Conservation (phyloP, 2,888 invertebrate genomes). For the Therioaphis trifolii region DNA sequence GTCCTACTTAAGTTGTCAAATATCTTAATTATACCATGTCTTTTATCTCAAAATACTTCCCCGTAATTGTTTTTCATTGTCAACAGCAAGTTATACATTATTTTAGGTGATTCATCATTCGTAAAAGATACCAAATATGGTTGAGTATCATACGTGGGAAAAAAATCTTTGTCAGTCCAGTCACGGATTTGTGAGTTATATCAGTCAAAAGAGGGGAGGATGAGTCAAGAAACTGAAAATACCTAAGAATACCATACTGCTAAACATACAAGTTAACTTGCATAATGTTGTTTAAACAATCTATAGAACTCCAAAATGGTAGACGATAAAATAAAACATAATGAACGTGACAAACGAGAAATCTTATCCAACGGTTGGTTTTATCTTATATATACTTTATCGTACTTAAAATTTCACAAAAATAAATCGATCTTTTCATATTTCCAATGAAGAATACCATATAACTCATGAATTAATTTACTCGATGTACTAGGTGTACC, state of each 20-base stretch:
- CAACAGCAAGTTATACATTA: conserved; percentile 18
- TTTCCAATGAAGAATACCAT: no score
- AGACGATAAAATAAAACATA: conserved; percentile 26
- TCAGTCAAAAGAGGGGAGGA: not conserved
- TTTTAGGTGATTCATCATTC: conserved; percentile 51
- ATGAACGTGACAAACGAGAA: conserved; percentile 21
- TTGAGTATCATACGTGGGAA: conserved; percentile 17
- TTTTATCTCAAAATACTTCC: conserved; percentile 14
- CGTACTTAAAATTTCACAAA: not conserved
- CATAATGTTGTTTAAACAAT: conserved; percentile 46
- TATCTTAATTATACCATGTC: conserved; percentile 50
- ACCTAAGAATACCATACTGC: conserved; percentile 29
- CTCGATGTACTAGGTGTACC: no score
- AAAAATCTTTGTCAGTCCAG: conserved; percentile 49
- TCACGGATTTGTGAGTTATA: conserved; percentile 44
- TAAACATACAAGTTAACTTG: conserved; percentile 24
- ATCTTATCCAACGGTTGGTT: conserved; percentile 18
- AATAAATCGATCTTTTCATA: no score
- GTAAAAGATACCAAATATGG: conserved; percentile 50
- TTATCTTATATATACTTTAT: no score
- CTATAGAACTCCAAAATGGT: not conserved
- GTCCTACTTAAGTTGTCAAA: conserved; percentile 53
- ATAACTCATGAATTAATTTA: no score
- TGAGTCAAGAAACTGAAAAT: conserved; percentile 45
- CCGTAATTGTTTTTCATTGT: conserved; percentile 30